Evolutionary conservation across 1,140 invertebrate species (phyloP), one percentile per base, ranked within the genome.

Genomic region (Agrypnia vestita): DNA sequence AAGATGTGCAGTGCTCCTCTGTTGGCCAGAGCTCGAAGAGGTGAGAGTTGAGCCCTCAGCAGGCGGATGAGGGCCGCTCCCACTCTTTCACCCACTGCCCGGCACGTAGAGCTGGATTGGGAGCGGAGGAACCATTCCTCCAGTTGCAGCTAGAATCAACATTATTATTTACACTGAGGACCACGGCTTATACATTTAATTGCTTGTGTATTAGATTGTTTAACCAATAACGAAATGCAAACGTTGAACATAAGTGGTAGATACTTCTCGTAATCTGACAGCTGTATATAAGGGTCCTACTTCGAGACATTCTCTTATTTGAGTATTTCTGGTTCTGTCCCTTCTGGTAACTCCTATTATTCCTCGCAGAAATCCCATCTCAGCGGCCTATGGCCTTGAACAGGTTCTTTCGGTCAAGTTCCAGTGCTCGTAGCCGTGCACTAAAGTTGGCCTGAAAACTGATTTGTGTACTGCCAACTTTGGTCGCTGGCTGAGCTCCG

Each of bases 51-150:
- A 3, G 72, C 69, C 47, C 79, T 64, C 7, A 79, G 79, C 15
- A 83, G 55, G 7, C 73, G 35, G 9, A 80, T 49, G 6, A 83
- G 59, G 6, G 82, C 79, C 0, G 82, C 59, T 7, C 82, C 79
- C 9, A 80, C 79, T n/a, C 82, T 59, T 49, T 83, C 82, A 10
- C 76, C 67, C n/a, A 81, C 82, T 4, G 49, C 53, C 13, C 79
- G 71, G 10, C 72, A 44, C 1, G 73, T 76, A 0, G 55, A 61
- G 13, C 73, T 61, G 11, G 76, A 35, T 19, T 81, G 76, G 0
- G 76, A 76, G 69, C 82, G 73, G 25, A 83, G 46, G 73, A 83
- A 83, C 82, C 82, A 83, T 47, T 83, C 82, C 53, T 83, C 79
- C 47, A 83, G 61, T 25, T 79, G 79, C 44, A 62, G 19, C 81